Base-by-base conservation (phyloP, 2,113 vertebrate species). In the Sporophila hypoxantha region DNA sequence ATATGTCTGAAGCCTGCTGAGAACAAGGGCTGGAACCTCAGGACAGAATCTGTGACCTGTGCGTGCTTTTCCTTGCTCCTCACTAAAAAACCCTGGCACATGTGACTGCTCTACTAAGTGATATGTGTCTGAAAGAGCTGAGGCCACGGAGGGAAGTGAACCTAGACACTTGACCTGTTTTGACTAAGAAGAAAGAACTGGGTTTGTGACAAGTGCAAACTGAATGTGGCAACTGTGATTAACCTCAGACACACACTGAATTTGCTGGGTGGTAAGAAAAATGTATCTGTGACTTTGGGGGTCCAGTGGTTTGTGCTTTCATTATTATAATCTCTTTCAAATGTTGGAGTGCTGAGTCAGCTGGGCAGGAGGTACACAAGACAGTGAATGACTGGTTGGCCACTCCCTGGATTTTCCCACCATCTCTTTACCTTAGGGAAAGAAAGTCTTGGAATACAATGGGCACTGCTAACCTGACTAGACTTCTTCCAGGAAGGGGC, bases 91-190 rank as follows among this genome's bases (percentile, higher is more conserved):
- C 17, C 2, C 21, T 53, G 52, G 18, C 23, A 47, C 5, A 17
- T 4, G 3, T 5, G 7, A 5, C 4, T 29, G 42, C 17, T 84
- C 46, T 39, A 5, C 13, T 44, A 39, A 37, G 18, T 57, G 42
- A 32, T 5, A 0, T 52, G 19, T 49, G 13, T 42, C 44, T 62
- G 42, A 76, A 80, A 47, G 13, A 74, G 8, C 25, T 60, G 18
- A 32, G 23, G 26, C 15, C 6, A 13, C 6, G 12, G 30, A 53
- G 2, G 20, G 37, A 88, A 47, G 12, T 26, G 15, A 49, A 59
- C 18, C 1, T 59, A 5, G 20, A 30, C 15, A 6, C 6, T 60
- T 0, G 0, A 41, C 4, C 16, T 37, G 7, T 78, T 83, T 49
- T 46, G 23, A 25, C 12, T 20, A 29, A 20, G 3, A 42, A 37